Percentiles rank a stretch among this genome's conserved stretches.
Evolutionary conservation across 1,140 invertebrate genomes (phyloP).

Genomic region (Sarcophaga bullata): DNA sequence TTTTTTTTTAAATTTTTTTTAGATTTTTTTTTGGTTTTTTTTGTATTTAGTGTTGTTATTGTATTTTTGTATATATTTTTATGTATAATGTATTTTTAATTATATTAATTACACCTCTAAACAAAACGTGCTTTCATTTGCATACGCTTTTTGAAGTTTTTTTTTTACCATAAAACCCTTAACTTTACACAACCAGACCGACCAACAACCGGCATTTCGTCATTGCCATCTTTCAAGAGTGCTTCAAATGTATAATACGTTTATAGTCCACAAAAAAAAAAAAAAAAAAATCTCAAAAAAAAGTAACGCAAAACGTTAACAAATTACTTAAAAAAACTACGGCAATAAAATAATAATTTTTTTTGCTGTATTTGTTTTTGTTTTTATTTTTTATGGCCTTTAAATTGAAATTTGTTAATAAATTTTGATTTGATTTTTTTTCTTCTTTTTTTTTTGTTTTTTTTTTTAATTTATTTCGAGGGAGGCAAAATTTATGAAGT

Average conservation of each 20-base stretch:
- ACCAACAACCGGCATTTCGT: background rate
- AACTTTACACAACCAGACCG: background rate
- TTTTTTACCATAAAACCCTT: background rate
- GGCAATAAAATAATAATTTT: background rate
- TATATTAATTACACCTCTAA: slow-evolving; percentile 38
- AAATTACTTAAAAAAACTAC: background rate
- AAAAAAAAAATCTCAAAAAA: too few species aligned
- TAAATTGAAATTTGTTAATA: slow-evolving; percentile 25
- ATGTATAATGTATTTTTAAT: slow-evolving; percentile 40
- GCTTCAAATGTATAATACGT: background rate
- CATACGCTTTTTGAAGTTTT: background rate
- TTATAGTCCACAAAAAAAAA: too few species aligned
- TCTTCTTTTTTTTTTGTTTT: background rate
- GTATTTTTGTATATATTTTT: background rate
- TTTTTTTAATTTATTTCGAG: background rate
- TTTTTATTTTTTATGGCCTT: slow-evolving; percentile 20
- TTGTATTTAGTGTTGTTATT: background rate
- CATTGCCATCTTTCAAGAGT: background rate
- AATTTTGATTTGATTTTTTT: slow-evolving; percentile 23
- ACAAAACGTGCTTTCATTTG: slow-evolving; percentile 36
- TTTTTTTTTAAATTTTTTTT: too few species aligned
- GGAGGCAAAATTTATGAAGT: slow-evolving; percentile 12
- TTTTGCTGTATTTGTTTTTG: background rate
- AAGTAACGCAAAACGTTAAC: background rate
- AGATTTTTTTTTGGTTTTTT: too few species aligned